Evolutionary conservation across 2,113 vertebrate species (phyloP), one percentile per base, ranked within the genome.

Genomic region (Xerus inauris): DNA sequence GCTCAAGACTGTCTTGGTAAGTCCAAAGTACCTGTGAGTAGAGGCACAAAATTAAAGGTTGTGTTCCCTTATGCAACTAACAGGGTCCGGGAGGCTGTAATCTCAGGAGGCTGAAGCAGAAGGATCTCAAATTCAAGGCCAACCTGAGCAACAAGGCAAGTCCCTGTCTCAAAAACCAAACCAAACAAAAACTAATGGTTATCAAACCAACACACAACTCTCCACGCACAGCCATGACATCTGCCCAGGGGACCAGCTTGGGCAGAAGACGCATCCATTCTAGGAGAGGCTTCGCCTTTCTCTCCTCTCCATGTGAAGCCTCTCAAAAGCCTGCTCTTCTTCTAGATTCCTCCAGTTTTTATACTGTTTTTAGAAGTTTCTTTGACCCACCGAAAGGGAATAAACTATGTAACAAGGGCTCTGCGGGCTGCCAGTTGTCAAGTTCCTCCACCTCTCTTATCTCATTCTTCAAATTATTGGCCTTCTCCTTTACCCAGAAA

Each of bases 371-470:
- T 47, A 92, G 79, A 94, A 75, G 64, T 75, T 75, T 75, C 26
- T 59, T 79, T 28, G 54, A 93, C 92, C 57, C 87, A 96, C 97
- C 93, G 69, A 87, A 0, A 45, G 65, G 47, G 26, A 82, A 24
- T 71, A 96, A 45, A 59, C 13, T 54, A 0, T 51, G 35, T 3
- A 81, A 1, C 51, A 97, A 81, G 42, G 97, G 65, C 12, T 59
- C 3, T 0, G 93, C 76, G 26, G 96, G 89, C 35, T 64, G 83
- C 97, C 97, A 98, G 0, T 85, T 10, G 0, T 98, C 76, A 40
- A 98, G 97, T 26, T 97, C 97, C 67, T 97, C 12, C 0, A 98
- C 97, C 93, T 98, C 97, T 85, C 49, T 91, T 85, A 98, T 97
- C 94, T 98, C 97, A 0, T 85, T 97, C 75, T 75, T 93, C 76